These are phyloP conservation scores for Psittacula echo DNA, from an alignment of 2,797 vertebrate species.

Conservation along the genomic window DNA sequence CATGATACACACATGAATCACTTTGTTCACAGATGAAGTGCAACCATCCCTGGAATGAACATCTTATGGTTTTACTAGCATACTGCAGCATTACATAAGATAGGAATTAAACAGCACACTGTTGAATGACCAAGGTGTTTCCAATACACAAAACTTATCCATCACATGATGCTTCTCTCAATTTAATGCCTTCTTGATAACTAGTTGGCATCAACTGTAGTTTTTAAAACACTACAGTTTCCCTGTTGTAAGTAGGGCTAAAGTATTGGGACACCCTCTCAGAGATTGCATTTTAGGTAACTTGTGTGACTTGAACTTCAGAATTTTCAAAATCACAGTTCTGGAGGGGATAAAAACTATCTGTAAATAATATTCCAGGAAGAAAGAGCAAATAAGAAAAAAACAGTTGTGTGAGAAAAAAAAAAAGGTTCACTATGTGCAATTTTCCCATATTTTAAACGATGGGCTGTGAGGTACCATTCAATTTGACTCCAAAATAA, in stretches of 20 bases:
- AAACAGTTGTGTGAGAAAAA: neutral
- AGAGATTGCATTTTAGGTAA: neutral
- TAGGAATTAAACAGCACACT: neutral
- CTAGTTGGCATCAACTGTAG: fast-evolving
- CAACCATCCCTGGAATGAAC: neutral
- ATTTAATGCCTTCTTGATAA: neutral
- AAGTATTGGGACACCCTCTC: neutral
- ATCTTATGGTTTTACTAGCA: neutral
- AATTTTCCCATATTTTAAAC: neutral
- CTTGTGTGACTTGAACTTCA: neutral
- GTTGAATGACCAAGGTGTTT: neutral
- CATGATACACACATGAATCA: neutral
- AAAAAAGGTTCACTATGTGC: neutral
- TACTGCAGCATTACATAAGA: neutral
- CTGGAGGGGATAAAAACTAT: neutral
- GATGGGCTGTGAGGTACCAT: neutral
- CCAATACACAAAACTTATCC: neutral
- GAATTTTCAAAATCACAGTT: neutral
- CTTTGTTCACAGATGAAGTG: neutral
- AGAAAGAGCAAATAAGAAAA: neutral
- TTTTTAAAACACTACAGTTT: neutral
- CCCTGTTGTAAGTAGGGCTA: neutral
- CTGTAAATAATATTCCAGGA: neutral
- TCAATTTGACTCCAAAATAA: neutral
- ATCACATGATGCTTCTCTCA: fast-evolving